Evolutionary conservation across 2,888 invertebrate genomes (phyloP).

Genomic region (Cylloceria caligata): DNA sequence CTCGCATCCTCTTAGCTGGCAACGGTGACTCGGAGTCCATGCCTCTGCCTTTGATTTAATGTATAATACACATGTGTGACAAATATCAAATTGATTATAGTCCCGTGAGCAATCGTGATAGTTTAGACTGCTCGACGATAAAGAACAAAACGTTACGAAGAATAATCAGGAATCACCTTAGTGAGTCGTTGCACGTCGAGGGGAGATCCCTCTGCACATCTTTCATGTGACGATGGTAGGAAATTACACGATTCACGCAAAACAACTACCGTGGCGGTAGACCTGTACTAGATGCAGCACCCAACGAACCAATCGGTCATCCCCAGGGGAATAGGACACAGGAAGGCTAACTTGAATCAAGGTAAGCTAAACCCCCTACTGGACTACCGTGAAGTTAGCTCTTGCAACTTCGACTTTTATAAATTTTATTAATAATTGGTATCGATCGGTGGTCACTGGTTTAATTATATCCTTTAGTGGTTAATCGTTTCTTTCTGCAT

Average conservation of each 20-base stretch:
- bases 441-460: no score
- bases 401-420: no score
- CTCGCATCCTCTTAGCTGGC: constrained; percentile 59
- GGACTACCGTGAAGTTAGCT: no score
- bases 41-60: not conserved
- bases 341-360: no score
- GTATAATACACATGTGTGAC: not conserved
- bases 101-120: not conserved
- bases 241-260: constrained; percentile 9
- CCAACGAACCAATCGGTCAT: no score
- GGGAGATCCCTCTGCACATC: constrained; percentile 62
- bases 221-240: not conserved
- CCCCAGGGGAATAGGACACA: no score
- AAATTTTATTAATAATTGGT: no score
- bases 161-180: constrained; percentile 63
- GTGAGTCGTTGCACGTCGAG: constrained; percentile 18
- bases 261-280: not conserved
- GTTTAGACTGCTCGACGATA: not conserved
- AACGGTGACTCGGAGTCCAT: constrained; percentile 61
- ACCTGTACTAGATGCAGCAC: no score
- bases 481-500: no score
- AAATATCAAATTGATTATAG: not conserved
- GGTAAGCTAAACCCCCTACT: no score
- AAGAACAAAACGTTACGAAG: constrained; percentile 29
- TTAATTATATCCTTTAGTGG: no score